phyloP scores from a whole-genome alignment of 2,113 vertebrate genomes.

The Clarias gariepinus region DNA sequence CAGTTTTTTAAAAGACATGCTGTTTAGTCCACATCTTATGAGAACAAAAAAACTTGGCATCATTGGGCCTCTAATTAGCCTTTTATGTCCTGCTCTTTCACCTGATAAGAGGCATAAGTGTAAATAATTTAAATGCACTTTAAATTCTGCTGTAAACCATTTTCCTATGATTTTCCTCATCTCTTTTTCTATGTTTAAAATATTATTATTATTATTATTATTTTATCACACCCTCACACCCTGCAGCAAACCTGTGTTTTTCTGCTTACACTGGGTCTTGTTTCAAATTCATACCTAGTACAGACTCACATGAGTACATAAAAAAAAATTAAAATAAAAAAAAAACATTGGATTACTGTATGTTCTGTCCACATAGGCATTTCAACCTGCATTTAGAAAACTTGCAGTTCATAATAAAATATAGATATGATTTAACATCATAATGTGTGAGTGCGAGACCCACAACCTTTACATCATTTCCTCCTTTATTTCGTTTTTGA shows the following conservation, averaged over 20 bases:
- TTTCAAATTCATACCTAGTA: slow-evolving; percentile 41
- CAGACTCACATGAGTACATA: not conserved
- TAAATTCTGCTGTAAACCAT: not conserved
- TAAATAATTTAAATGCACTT: not conserved
- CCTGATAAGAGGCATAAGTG: not conserved
- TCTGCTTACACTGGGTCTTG: slow-evolving; percentile 56
- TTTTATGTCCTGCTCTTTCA: not conserved
- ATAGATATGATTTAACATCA: not conserved
- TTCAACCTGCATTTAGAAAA: not conserved
- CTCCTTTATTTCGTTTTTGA: too few relatives aligned
- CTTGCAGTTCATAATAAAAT: not conserved
- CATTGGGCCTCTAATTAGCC: not conserved
- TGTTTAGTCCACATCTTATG: not conserved
- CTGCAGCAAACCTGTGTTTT: slow-evolving; percentile 62
- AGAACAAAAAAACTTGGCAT: not conserved
- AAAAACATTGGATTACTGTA: too few relatives aligned
- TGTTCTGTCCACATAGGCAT: not conserved
- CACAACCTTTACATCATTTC: not conserved
- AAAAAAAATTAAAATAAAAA: too few relatives aligned
- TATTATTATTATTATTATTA: too few relatives aligned
- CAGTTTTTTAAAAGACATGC: not conserved
- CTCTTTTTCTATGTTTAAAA: slow-evolving; percentile 42
- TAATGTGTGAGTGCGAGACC: not conserved
- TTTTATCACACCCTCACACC: slow-evolving; percentile 33
- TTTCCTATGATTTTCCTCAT: slow-evolving; percentile 38